A percentile compares a stretch with the other conserved stretches of the same genome.
These are phyloP conservation scores for Micropterix aruncella DNA, from an alignment of 2,888 invertebrate species.

Conservation along the genomic window DNA sequence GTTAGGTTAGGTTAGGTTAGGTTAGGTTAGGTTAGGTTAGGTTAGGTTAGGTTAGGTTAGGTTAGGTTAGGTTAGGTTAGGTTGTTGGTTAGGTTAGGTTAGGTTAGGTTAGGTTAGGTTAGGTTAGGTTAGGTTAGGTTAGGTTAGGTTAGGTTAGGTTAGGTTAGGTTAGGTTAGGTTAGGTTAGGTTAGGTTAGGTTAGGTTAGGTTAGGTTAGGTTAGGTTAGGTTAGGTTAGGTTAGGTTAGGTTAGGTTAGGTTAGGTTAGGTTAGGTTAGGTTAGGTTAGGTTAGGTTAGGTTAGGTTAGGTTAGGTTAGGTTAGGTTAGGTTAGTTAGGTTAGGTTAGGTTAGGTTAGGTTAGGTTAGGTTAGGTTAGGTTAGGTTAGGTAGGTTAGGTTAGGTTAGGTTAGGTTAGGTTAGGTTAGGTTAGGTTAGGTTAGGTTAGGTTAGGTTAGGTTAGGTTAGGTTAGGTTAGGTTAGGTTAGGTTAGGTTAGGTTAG, in stretches of 20 bases:
- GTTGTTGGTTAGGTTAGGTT: constrained; percentile 12
- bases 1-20: constrained; percentile 10
- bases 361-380: constrained; percentile 11
- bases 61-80: constrained; percentile 11
- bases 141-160: constrained; percentile 11
- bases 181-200: constrained; percentile 9
- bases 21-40: constrained; percentile 11
- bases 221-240: constrained; percentile 10
- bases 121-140: constrained; percentile 12
- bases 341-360: constrained; percentile 13
- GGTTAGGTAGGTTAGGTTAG: constrained; percentile 9
- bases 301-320: constrained; percentile 10
- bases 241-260: constrained; percentile 10
- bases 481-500: constrained; percentile 11
- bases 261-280: constrained; percentile 11
- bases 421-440: constrained; percentile 13
- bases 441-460: constrained; percentile 13
- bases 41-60: constrained; percentile 11
- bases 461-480: constrained; percentile 14
- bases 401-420: constrained; percentile 12
- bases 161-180: constrained; percentile 11
- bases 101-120: constrained; percentile 12
- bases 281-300: constrained; percentile 10
- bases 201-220: constrained; percentile 11
- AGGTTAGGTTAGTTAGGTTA: constrained; percentile 9